phyloP scores from a whole-genome alignment of 2,888 invertebrate genomes.

The Trisateles emortualis region DNA sequence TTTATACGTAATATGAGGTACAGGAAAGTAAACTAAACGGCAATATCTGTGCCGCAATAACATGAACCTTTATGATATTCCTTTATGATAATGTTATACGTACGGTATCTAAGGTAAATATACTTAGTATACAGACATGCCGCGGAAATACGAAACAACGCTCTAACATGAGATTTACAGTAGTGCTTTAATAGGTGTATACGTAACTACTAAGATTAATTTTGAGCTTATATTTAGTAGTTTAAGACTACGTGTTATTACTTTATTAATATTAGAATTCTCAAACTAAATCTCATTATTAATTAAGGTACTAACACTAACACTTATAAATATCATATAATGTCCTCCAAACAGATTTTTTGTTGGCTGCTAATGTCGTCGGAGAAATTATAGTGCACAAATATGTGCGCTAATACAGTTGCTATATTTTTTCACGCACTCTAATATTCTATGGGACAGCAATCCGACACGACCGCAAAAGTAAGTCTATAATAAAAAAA shows the following conservation, averaged over 20 bases:
- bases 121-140: slow-evolving; percentile 52
- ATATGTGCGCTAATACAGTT: no score
- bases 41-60: slow-evolving; percentile 66
- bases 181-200: slow-evolving; percentile 34
- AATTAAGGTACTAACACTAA: no score
- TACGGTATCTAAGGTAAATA: slow-evolving; percentile 52
- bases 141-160: slow-evolving; percentile 54
- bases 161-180: slow-evolving; percentile 37
- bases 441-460: no score
- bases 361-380: no score
- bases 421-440: no score
- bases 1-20: slow-evolving; percentile 54
- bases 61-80: slow-evolving; percentile 68
- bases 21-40: slow-evolving; percentile 61
- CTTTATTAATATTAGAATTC: no score
- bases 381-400: no score
- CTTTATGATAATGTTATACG: slow-evolving; percentile 67
- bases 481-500: no score
- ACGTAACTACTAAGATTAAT: slow-evolving; percentile 22
- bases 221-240: not conserved
- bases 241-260: not conserved
- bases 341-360: no score
- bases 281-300: no score
- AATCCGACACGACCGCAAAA: no score
- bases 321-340: no score